Evolutionary conservation across 2,888 invertebrate genomes (phyloP), one percentile per base, ranked within the genome.

Genomic region (Corbicula japonica): DNA sequence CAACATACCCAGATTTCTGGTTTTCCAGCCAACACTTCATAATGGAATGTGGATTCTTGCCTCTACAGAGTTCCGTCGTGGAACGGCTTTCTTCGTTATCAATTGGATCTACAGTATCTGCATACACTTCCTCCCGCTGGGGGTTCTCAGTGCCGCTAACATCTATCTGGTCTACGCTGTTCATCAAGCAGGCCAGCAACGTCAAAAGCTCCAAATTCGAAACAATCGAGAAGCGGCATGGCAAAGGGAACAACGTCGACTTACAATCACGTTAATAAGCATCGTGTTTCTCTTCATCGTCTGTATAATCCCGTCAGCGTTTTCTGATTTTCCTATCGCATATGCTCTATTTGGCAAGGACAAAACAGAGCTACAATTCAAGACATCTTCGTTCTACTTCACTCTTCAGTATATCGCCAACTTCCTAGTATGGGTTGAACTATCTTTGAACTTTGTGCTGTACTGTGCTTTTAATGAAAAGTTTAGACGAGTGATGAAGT

Each of bases 391-490:
- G 1, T 85, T 87, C 58, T 91, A 91, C 80, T 63, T 65, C 15
- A 82, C 84, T 18, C 76, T 88, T 15, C 88, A 88, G 52, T 86
- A 80, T 32, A 72, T 89, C 6, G 86, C 89, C 48, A 92, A 91
- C 79, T 78, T 91, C 28, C 85, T 92, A 1, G 87, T 92, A 15
- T 88, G 88, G 87, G 79, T 88, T 41, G 91, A 92, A 66, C 82
- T 89, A 15, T 91, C 92, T 2, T 81, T 92, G 8, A 92, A 92
- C 79, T 92, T 92, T 78, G 88, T 92, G 38, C 85, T 92, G 30
- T 92, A 92, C 83, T 91, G 91, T 73, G 89, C 91, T 52, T 91
- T 92, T 68, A 92, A 91, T 83, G 82, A 83, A 50, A 89, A 90
- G 69, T 90, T 90, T 75, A 80, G 87, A 18, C 68, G 85, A 15